Conservation (phyloP, 2,797 vertebrate genomes). For the Premnoplex brunnescens region DNA sequence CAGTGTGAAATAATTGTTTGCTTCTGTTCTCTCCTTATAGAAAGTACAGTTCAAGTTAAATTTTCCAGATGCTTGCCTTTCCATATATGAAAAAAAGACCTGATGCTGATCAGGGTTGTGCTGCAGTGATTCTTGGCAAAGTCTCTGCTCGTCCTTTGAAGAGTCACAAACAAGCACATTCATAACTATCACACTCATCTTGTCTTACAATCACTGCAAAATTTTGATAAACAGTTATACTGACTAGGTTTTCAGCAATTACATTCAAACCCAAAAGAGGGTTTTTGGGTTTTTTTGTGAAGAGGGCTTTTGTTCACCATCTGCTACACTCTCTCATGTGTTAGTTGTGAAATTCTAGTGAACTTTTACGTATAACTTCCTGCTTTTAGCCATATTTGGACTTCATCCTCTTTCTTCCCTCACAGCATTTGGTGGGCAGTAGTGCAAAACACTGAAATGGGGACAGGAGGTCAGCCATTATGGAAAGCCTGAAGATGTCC, state of each 20-base stretch:
- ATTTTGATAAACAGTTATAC: conserved; percentile 48
- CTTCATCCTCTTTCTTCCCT: background rate
- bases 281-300: background rate
- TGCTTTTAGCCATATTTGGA: background rate
- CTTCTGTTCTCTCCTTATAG: conserved; percentile 2
- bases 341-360: background rate
- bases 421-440: background rate
- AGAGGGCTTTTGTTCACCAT: background rate
- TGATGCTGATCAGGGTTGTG: background rate
- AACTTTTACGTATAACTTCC: background rate
- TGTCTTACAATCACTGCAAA: conserved; percentile 5
- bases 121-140: background rate
- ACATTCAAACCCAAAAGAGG: background rate
- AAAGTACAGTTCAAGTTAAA: background rate
- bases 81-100: background rate
- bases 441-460: background rate
- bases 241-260: conserved; percentile 16
- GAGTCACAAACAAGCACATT: conserved; percentile 29
- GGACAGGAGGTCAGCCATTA: background rate
- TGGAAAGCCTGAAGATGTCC: background rate
- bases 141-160: conserved; percentile 34
- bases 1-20: conserved; percentile 7
- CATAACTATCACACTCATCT: conserved; percentile 27
- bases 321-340: background rate
- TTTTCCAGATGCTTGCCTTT: conserved; percentile 5